Base-by-base conservation (phyloP, 2,113 vertebrate species). In the Stictonetta naevosa region DNA sequence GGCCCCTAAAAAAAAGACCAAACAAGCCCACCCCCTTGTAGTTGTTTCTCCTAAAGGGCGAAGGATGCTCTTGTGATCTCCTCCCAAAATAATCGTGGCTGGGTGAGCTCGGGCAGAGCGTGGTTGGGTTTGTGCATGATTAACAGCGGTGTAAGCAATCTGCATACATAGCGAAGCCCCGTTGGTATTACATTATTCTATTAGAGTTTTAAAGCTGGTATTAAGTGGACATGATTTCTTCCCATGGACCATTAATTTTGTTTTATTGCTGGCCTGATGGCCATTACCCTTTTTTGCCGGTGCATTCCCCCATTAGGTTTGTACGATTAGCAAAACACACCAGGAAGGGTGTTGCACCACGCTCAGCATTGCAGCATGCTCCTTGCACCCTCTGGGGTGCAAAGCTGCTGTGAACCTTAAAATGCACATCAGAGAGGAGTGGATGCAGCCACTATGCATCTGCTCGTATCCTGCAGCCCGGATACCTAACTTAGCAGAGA, bases 211-310 rank as follows among this genome's bases (percentile, higher is more conserved):
- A 80, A 94, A 97, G 97, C 97, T 56, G 84, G 97, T 86, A 97
- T 98, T 98, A 98, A 98, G 98, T 98, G 98, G 98, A 98, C 98
- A 98, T 93, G 98, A 98, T 98, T 98, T 96, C 97, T 97, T 97
- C 98, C 97, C 97, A 98, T 78, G 97, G 97, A 89, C 97, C 98
- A 98, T 98, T 98, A 98, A 97, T 96, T 98, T 97, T 98, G 97
- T 95, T 98, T 98, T 98, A 98, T 98, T 96, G 97, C 98, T 95
- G 97, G 91, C 98, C 98, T 98, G 97, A 97, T 98, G 98, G 97
- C 97, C 97, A 96, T 98, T 98, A 98, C 95, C 97, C 95, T 95
- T 98, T 96, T 96, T 97, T 96, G 88, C 97, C 96, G 95, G 97
- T 90, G 92, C 97, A 94, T 98, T 98, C 97, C 97, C 97, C 98